A percentile compares a stretch with the other conserved stretches of the same genome.
Evolutionary conservation across 2,113 vertebrate genomes (phyloP).

Genomic region (Rissa tridactyla): DNA sequence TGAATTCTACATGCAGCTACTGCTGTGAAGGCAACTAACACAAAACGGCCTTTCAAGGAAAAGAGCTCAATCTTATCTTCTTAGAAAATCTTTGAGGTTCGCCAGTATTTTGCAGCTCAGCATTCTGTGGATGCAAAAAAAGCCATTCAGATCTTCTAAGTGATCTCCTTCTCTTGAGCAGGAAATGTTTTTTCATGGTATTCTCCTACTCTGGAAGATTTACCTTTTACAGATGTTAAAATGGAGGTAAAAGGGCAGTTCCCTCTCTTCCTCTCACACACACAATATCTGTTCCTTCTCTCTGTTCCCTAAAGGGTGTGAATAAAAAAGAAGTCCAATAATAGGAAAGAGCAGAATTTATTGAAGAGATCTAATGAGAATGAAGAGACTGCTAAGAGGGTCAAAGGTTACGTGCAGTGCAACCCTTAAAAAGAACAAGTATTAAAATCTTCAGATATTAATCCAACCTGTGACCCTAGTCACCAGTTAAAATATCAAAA

Average conservation of each 20-base stretch:
- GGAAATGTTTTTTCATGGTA: background rate
- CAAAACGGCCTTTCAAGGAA: background rate
- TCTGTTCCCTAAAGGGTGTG: background rate
- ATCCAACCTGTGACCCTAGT: background rate
- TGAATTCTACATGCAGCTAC: background rate
- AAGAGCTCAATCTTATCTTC: background rate
- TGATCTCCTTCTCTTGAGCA: background rate
- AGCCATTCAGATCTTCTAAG: background rate
- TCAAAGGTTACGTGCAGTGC: background rate
- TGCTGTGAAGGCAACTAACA: background rate
- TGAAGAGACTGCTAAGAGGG: background rate
- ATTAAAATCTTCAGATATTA: constrained; percentile 14
- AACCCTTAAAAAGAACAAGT: background rate
- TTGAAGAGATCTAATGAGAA: background rate
- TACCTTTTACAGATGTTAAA: background rate
- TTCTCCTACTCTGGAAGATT: background rate
- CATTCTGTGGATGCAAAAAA: background rate
- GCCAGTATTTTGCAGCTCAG: background rate
- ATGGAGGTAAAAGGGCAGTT: background rate
- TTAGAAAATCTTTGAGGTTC: background rate
- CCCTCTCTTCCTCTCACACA: background rate
- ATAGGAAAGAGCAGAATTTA: background rate
- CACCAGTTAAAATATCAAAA: constrained; percentile 36
- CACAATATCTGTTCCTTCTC: background rate
- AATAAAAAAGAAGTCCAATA: background rate